phyloP scores from a whole-genome alignment of 2,113 vertebrate genomes.

The Phoxinus phoxinus region DNA sequence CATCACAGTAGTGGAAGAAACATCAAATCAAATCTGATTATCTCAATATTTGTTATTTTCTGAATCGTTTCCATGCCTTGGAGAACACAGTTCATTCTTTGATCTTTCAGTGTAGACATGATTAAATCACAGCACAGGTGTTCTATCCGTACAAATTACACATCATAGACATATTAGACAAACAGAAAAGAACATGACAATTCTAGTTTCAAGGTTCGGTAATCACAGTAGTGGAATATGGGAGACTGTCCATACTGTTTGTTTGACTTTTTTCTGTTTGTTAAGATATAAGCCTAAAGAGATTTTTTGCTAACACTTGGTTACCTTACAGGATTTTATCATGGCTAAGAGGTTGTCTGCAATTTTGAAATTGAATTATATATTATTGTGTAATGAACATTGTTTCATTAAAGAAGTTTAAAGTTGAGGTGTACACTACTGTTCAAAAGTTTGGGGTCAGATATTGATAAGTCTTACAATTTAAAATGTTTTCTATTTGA shows the following conservation, averaged over 20 bases:
- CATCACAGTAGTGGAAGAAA: not conserved
- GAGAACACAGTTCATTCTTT: not conserved
- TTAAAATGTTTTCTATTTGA: no score
- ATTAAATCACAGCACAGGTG: conserved; percentile 10
- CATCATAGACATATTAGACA: not conserved
- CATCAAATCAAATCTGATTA: not conserved
- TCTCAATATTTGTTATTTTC: not conserved
- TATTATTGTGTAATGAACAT: not conserved
- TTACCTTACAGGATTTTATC: no score
- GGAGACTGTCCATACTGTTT: not conserved
- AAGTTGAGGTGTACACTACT: no score
- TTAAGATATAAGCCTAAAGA: no score
- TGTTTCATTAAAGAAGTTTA: not conserved
- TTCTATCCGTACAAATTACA: not conserved
- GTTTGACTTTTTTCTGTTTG: no score
- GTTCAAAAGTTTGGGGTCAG: no score
- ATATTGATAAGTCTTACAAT: no score
- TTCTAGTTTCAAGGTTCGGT: not conserved
- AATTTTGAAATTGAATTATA: no score
- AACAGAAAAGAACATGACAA: not conserved
- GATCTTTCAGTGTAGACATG: not conserved
- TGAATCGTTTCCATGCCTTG: not conserved
- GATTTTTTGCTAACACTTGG: no score
- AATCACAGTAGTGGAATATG: not conserved
- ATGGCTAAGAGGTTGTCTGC: no score